A percentile compares a stretch with the other conserved stretches of the same genome.
These are phyloP conservation scores for Notarius quadriscutis DNA, from an alignment of 2,113 vertebrate species.

Conservation along the genomic window DNA sequence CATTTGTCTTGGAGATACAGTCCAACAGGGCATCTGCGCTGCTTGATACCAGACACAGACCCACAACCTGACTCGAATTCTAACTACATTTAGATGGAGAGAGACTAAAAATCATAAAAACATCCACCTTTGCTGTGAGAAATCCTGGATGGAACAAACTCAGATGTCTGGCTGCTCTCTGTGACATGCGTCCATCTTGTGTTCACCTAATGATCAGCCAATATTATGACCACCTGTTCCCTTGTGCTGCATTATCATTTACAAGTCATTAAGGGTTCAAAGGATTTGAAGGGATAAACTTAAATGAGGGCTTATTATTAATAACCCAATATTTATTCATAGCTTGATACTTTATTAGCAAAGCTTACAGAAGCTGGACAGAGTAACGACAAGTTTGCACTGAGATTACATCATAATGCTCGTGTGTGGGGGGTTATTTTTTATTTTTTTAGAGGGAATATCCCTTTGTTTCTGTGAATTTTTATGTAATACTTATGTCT, in stretches of 20 bases:
- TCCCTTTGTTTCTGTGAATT: background rate
- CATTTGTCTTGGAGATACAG: background rate
- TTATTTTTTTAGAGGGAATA: background rate
- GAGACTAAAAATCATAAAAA: background rate
- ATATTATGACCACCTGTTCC: background rate
- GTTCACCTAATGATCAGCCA: background rate
- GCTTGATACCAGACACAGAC: background rate
- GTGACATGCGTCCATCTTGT: background rate
- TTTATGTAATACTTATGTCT: background rate
- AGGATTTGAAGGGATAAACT: constrained; percentile 5
- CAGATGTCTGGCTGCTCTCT: constrained; percentile 11
- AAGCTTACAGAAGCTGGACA: constrained; percentile 1
- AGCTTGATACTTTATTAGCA: constrained; percentile 3
- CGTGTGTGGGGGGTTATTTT: background rate
- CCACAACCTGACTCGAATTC: background rate
- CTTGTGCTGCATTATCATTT: constrained; percentile 1
- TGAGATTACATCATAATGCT: constrained; percentile 19
- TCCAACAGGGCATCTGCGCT: background rate
- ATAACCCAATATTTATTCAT: constrained; percentile 9
- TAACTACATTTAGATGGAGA: background rate
- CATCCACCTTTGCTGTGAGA: background rate
- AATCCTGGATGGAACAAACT: background rate
- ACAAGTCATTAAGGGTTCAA: background rate
- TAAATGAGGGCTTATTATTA: constrained; percentile 7
- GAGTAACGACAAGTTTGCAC: constrained; percentile 6